Evolutionary conservation across 2,113 vertebrate species (phyloP).

Genomic region (Cyprinus carpio): DNA sequence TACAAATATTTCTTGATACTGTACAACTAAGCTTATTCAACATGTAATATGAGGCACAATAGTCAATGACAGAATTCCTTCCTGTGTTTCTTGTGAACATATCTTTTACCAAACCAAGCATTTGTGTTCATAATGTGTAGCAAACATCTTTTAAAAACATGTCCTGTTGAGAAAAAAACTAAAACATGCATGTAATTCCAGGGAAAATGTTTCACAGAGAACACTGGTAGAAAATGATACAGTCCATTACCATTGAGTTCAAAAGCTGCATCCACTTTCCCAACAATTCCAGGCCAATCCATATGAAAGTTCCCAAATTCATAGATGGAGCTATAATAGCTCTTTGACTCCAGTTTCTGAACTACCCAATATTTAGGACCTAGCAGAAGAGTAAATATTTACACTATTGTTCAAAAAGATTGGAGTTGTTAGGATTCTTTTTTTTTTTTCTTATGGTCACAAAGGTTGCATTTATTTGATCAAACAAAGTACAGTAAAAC

Average conservation of each 20-base stretch:
- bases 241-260: constrained; percentile 56
- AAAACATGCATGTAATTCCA: constrained; percentile 26
- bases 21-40: not conserved
- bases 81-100: not conserved
- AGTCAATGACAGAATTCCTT: not conserved
- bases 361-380: constrained; percentile 73
- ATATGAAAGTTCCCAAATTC: constrained; percentile 60
- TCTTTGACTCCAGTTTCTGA: constrained; percentile 63
- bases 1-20: not conserved
- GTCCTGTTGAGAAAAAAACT: constrained; percentile 56
- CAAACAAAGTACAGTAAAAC: no score
- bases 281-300: constrained; percentile 60
- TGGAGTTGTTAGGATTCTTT: not conserved
- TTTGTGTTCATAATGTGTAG: constrained; percentile 60
- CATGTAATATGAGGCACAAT: not conserved
- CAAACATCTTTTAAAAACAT: constrained; percentile 53
- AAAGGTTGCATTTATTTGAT: no score
- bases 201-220: not conserved
- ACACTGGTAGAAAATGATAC: not conserved
- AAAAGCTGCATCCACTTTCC: constrained; percentile 61
- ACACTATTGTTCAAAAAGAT: not conserved
- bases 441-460: not conserved
- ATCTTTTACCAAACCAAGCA: constrained; percentile 62
- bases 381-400: constrained; percentile 58
- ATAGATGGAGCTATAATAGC: constrained; percentile 64